Evolutionary conservation across 2,888 invertebrate genomes (phyloP), one percentile per base, ranked within the genome.

Genomic region (Heptascelio sp.): DNA sequence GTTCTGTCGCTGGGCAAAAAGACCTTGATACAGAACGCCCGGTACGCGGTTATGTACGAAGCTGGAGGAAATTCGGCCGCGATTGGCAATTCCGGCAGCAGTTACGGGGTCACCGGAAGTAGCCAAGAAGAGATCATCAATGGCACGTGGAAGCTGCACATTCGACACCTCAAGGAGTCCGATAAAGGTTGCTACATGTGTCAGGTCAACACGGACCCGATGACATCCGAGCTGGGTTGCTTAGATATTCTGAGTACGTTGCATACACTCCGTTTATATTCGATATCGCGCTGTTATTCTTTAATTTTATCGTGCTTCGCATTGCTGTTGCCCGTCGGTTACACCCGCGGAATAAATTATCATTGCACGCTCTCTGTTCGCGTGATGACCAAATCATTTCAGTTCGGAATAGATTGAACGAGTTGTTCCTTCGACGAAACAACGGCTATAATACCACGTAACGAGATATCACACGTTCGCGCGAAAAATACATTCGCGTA

Each of bases 141-240:
- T 81, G 95, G 96, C 89, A 98, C 98, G 84, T 98, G 98, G 98
- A 97, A 97, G 93, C 94, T 98, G 79, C 96, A 97, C 92, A 98
- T 98, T 91, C 95, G 97, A 79, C 98, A 98, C 83, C 94, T 98
- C 68, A 95, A 97, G 86, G 98, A 98, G 89, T 95, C 96, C 53
- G 98, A 98, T 93, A 95, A 97, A 57, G 98, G 98, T 80, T 98
- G 98, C 92, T 98, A 98, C 93, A 98, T 98, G 97, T 98, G 98
- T 91, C 98, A 98, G 94, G 98, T 98, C 90, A 98, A 98, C 94
- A 98, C 98, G 1, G 97, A 96, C 83, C 95, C 96, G 71, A 98
- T 98, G 97, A 98, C 97, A 93, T 98, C 97, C 92, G 97, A 98
- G 93, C 95, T 97, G 73, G 98, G 98, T 9, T 98, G 98, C 91